Base-by-base conservation (phyloP, 2,113 vertebrate genomes). In the Anarhynchus alexandrinus region DNA sequence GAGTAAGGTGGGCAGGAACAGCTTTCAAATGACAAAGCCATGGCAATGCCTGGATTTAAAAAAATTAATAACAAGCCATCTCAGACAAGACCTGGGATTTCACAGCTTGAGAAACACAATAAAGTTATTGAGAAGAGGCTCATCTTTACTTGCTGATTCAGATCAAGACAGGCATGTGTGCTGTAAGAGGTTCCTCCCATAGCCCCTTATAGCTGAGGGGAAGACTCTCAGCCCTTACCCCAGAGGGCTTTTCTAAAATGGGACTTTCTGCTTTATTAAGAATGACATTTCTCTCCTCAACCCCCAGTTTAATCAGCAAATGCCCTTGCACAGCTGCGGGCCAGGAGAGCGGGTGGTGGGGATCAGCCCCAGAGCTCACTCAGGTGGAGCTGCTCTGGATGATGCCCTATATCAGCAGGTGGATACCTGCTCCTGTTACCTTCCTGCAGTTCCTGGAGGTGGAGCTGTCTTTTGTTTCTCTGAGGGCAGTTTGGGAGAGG, bases 381-480 rank as follows among this genome's bases (percentile, higher is more conserved):
- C 77, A 51, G 71, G 55, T 70, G 66, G n/a, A 49, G 43, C 17
- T 25, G 43, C 20, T 58, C 61, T 32, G 61, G 27, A 3, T 26
- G 57, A 26, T 76, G 57, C 45, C 14, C 30, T 25, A 0, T n/a
- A 43, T 32, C 47, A 81, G 69, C 59, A 67, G 52, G 23, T 34
- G 58, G 52, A 52, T 21, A 32, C 0, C 0, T 15, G 9, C 11
- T 45, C 30, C 14, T 18, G 4, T 6, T 3, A 2, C 10, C 9
- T 42, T 47, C 7, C 27, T 57, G 27, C 3, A 29, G 55, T 9
- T 65, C 45, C 54, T 72, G 15, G 20, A 15, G 34, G 4, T 21
- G 5, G 47, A 57, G 47, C 6, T 71, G 9, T 10, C 15, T 40
- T 62, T 38, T 78, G 34, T 43, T 73, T 69, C 54, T 88, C 27